These are phyloP conservation scores for Alosa sapidissima DNA, from an alignment of 2,797 vertebrate genomes.

Conservation along the genomic window DNA sequence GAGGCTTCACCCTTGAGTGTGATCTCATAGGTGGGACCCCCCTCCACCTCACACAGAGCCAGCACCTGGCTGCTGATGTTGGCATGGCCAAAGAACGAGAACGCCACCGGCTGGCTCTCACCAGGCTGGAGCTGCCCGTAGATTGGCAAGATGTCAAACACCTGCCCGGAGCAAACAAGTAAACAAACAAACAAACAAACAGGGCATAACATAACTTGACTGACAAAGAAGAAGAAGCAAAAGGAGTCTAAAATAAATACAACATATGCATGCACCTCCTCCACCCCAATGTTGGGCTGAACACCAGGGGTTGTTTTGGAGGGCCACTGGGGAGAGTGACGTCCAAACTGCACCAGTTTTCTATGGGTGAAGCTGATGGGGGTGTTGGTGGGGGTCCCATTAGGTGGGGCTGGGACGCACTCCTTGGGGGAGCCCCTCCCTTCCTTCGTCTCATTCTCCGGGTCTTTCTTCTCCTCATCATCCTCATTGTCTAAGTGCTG, in stretches of 20 bases:
- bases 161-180: constrained; percentile 64
- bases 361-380: background rate
- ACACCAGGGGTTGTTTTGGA: constrained; percentile 35
- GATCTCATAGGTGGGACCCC: constrained; percentile 82
- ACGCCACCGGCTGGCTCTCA: constrained; percentile 67
- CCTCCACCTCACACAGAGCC: constrained; percentile 80
- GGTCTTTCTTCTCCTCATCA: constrained; percentile 30
- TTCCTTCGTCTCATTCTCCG: constrained; percentile 34
- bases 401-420: constrained; percentile 19
- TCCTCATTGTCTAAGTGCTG: constrained; percentile 35
- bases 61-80: constrained; percentile 66
- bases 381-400: constrained; percentile 9
- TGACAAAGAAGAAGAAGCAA: background rate
- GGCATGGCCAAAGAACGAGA: constrained; percentile 84
- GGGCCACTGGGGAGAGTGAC: background rate
- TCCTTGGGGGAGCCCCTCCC: constrained; percentile 30
- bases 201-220: background rate
- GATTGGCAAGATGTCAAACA: constrained; percentile 83
- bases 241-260: background rate
- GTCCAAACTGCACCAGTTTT: background rate
- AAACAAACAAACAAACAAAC: too few relatives aligned
- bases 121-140: constrained; percentile 75
- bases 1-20: constrained; percentile 80
- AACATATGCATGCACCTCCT: constrained; percentile 68
- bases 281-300: constrained; percentile 51